Base-by-base conservation (phyloP, 2,797 vertebrate species). In the Sus cebifrons region DNA sequence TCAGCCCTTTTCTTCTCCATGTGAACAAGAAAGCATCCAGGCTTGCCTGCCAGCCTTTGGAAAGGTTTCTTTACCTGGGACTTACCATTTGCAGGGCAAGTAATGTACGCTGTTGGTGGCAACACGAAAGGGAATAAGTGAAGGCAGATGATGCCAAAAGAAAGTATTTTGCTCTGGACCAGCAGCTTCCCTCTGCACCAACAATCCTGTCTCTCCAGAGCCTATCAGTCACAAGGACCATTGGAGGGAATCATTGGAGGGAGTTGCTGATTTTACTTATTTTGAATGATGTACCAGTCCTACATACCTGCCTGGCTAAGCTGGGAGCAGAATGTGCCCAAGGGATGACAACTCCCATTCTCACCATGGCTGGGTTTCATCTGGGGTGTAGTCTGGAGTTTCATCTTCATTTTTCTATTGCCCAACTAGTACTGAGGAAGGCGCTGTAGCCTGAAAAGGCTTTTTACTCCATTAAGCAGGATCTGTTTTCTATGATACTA, bases 341-440 rank as follows among this genome's bases (percentile, higher is more conserved):
- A 6, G 16, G 8, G 49, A 94, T 86, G 77, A 65, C 78, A 40
- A 70, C 70, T 77, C 68, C 65, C 20, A 3, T 81, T 95, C 88
- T 97, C 71, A 78, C 32, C 49, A 1, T 11, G 17, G 86, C 93
- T 68, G 68, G 92, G 93, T 94, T 96, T 94, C 95, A 97, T 25
- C 60, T 58, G n/a, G 81, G 81, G 74, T 93, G 94, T 88, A 90
- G 73, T 65, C 77, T 79, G 9, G 40, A 83, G 84, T 92, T 86
- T 89, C 84, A 77, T 79, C 71, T 91, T 67, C 56, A 36, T 60
- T 77, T 86, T 62, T 96, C 75, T 82, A 40, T 94, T 94, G 84
- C 92, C 81, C 89, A 95, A 79, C 29, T 17, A 70, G 49, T 58
- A 13, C 18, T 44, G 74, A 77, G 27, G 62, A 92, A 78, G 64